These are phyloP conservation scores for Rhagonycha fulva DNA, from an alignment of 2,888 invertebrate genomes.

Conservation along the genomic window DNA sequence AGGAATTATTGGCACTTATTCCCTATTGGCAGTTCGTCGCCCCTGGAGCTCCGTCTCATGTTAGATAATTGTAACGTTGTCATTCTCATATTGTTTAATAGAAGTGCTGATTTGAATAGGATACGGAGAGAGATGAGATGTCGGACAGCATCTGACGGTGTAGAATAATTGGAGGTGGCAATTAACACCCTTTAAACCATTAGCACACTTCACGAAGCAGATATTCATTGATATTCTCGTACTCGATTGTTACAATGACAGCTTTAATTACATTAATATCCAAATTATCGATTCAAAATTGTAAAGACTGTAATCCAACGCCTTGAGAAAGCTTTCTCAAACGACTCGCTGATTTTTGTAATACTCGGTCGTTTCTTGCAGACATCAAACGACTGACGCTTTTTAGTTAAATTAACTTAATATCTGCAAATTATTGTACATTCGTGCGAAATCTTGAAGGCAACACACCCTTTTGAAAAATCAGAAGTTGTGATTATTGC, in stretches of 20 bases:
- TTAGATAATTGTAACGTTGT: neutral
- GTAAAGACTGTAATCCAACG: neutral
- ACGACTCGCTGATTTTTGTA: neutral
- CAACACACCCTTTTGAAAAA: neutral
- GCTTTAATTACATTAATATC: slow-evolving; percentile 28
- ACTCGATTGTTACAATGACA: slow-evolving; percentile 24
- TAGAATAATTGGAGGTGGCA: slow-evolving; percentile 35
- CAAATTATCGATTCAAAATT: slow-evolving; percentile 10
- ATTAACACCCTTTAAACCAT: slow-evolving; percentile 37
- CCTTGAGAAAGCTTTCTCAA: neutral
- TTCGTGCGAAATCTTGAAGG: neutral
- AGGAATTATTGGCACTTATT: no score
- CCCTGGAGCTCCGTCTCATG: neutral
- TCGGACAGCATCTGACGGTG: slow-evolving; percentile 27
- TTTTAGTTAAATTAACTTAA: neutral
- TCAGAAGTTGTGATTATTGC: neutral
- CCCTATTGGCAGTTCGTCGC: no score
- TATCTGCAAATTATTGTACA: neutral
- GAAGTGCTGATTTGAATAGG: slow-evolving; percentile 25
- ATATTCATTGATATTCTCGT: slow-evolving; percentile 27
- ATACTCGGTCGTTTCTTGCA: neutral
- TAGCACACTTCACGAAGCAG: slow-evolving; percentile 29
- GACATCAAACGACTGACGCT: neutral
- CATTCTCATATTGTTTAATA: neutral
- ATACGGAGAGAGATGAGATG: slow-evolving; percentile 10